These are phyloP conservation scores for Eudemis profundana DNA, from an alignment of 2,888 invertebrate genomes.

Conservation along the genomic window DNA sequence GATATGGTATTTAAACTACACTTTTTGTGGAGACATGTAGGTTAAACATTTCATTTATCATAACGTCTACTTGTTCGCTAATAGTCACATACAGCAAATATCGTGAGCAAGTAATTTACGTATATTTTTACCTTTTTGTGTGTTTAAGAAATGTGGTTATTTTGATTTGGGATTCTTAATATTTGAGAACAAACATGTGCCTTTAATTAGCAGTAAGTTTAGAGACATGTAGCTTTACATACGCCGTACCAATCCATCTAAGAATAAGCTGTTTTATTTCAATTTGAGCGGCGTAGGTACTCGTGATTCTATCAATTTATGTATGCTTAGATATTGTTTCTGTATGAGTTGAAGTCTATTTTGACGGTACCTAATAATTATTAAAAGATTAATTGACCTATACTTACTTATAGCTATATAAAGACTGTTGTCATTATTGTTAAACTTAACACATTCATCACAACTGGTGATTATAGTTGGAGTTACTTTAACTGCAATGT, in stretches of 20 bases:
- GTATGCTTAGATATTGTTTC: neutral
- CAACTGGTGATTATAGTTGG: neutral
- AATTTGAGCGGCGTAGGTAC: neutral
- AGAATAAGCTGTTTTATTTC: neutral
- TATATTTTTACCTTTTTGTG: slow-evolving; percentile 14
- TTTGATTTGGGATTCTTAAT: slow-evolving; percentile 26
- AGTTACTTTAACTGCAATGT: neutral
- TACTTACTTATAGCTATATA: neutral
- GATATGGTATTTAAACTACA: slow-evolving; percentile 16
- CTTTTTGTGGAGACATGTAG: slow-evolving; percentile 13
- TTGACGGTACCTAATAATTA: neutral
- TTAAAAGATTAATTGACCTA: neutral
- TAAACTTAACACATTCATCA: slow-evolving; percentile 1
- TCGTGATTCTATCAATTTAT: neutral
- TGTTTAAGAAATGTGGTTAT: neutral
- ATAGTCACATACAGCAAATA: slow-evolving; percentile 9
- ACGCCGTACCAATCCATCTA: neutral
- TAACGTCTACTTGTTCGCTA: slow-evolving; percentile 9
- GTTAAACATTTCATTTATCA: slow-evolving; percentile 16
- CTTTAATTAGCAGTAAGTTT: slow-evolving; percentile 38
- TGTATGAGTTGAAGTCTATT: neutral
- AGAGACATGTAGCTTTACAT: slow-evolving; percentile 30
- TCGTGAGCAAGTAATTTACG: slow-evolving; percentile 24
- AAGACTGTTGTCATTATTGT: slow-evolving; percentile 8
- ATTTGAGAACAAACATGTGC: slow-evolving; percentile 39